These are phyloP conservation scores for Pleuronectes platessa DNA, from an alignment of 2,113 vertebrate genomes.

Conservation along the genomic window DNA sequence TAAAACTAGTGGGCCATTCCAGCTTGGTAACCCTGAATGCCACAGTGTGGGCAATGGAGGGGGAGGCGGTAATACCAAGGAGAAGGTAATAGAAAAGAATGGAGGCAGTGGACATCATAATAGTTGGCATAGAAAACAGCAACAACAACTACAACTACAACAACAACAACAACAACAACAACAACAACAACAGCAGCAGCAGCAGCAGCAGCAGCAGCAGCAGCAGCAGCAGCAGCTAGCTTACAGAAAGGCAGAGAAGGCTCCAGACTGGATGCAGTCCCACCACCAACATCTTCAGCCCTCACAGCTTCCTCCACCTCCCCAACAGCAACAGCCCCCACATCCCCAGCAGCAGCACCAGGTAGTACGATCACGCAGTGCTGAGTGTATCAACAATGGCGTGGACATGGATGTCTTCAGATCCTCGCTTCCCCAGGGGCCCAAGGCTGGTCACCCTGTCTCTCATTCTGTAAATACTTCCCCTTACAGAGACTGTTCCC, in stretches of 20 bases:
- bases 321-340: slow-evolving; percentile 68
- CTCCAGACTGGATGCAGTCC: slow-evolving; percentile 87
- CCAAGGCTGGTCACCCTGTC: slow-evolving; percentile 83
- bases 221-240: slow-evolving; percentile 28
- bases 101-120: slow-evolving; percentile 74
- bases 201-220: slow-evolving; percentile 70
- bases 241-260: slow-evolving; percentile 88
- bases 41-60: slow-evolving; percentile 82
- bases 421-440: slow-evolving; percentile 80
- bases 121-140: slow-evolving; percentile 83
- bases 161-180: slow-evolving; percentile 27
- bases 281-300: slow-evolving; percentile 77
- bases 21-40: slow-evolving; percentile 85
- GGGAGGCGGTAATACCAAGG: slow-evolving; percentile 83
- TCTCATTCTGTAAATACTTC: slow-evolving; percentile 86
- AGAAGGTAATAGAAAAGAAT: slow-evolving; percentile 84
- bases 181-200: slow-evolving; percentile 59
- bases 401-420: slow-evolving; percentile 87
- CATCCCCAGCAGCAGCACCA: slow-evolving; percentile 79
- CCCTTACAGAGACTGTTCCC: slow-evolving; percentile 89
- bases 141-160: slow-evolving; percentile 40
- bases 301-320: slow-evolving; percentile 65
- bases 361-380: slow-evolving; percentile 86
- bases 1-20: slow-evolving; percentile 88
- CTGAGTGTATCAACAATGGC: slow-evolving; percentile 85